Base-by-base conservation (phyloP, 2,113 vertebrate genomes). In the Heterochromis multidens region DNA sequence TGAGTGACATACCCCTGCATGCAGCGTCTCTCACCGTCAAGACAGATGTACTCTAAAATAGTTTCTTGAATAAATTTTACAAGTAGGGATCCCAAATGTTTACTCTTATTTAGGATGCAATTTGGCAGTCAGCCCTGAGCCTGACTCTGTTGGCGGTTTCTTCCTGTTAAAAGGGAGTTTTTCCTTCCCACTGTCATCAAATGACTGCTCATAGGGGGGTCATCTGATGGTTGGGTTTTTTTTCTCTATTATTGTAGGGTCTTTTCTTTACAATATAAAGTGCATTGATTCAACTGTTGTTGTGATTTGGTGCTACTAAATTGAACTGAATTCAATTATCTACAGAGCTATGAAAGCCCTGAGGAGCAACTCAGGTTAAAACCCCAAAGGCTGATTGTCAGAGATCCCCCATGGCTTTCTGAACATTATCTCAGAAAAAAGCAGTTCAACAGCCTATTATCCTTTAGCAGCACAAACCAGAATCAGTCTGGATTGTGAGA, bases 401-500 rank as follows among this genome's bases (percentile, higher is more conserved):
- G 43, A 60, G 57, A 56, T 79, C 82, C 54, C 72, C 17, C 2
- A 4, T 6, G 25, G 37, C 77, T 52, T 85, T 81, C 19, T 11
- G 37, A 67, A 23, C 4, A 62, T 78, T 52, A 86, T 63, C 81
- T 82, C 70, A 33, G 16, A 56, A 7, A 46, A 72, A 80, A 52
- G 10, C 2, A 77, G n/a, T 27, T 84, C 16, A 65, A n/a, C 2
- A 1, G n/a, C 27, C 80, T 76, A 85, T 84, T 82, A 76, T 87
- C 84, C 63, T 25, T 77, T 35, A 85, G 58, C 25, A 46, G 35
- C 43, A 79, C 54, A 84, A 79, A 72, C 57, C 86, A 80, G 23
- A 91, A 82, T 80, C 80, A 81, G 78, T 89, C 33, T 37, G 82
- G 76, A 87, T 62, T 82, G 80, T n/a, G 29, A 77, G 74, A 63